phyloP scores from a whole-genome alignment of 2,888 invertebrate genomes.

The Trimorus sp. region DNA sequence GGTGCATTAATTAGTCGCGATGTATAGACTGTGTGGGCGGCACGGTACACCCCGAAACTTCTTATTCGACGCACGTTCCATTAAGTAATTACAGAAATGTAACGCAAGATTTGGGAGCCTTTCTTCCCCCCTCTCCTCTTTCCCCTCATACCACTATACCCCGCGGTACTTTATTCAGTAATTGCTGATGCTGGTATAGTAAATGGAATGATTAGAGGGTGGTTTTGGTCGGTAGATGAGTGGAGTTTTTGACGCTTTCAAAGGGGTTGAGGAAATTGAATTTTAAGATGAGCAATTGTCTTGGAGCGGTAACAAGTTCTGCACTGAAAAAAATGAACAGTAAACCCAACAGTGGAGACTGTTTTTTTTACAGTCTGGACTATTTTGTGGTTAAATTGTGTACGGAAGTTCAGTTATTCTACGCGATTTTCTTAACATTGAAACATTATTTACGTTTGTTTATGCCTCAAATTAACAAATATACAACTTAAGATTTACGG shows the following conservation, averaged over 20 bases:
- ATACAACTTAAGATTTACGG: too few species aligned
- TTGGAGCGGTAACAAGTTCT: too few species aligned
- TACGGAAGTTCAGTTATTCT: too few species aligned
- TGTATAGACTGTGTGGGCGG: slow-evolving; percentile 46
- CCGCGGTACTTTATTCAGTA: slow-evolving; percentile 29
- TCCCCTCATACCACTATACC: background rate
- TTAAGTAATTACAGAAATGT: slow-evolving; percentile 54
- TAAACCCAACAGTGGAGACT: too few species aligned
- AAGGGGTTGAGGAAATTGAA: background rate
- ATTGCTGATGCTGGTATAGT: slow-evolving; percentile 34
- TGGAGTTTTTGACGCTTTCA: background rate
- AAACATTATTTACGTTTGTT: too few species aligned
- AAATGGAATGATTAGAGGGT: slow-evolving; percentile 20
- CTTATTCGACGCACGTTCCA: slow-evolving; percentile 38
- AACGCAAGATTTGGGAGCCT: background rate
- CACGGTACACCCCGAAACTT: slow-evolving; percentile 50
- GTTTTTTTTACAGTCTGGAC: too few species aligned
- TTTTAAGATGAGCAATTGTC: too few species aligned
- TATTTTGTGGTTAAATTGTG: too few species aligned
- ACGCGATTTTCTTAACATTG: too few species aligned
- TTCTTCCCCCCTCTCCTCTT: too few species aligned
- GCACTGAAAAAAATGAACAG: too few species aligned
- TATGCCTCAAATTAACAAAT: too few species aligned
- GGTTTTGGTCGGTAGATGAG: slow-evolving; percentile 7
- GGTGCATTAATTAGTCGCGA: slow-evolving; percentile 54